phyloP scores from a whole-genome alignment of 2,797 vertebrate species.

The Acanthurus tractus region DNA sequence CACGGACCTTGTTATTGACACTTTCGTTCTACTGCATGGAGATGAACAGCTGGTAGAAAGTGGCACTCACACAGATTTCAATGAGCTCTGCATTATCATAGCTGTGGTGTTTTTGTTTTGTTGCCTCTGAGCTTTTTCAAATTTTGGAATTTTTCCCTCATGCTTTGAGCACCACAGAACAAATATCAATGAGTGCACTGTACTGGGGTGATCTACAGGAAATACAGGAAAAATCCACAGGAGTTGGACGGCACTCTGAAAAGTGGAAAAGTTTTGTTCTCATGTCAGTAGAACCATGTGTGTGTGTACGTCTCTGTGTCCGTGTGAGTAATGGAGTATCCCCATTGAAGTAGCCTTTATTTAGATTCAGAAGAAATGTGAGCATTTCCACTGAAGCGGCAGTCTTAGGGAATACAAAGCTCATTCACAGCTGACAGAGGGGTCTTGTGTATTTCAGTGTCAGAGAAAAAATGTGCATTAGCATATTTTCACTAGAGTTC shows the following conservation, averaged over 20 bases:
- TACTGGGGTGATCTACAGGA: constrained; percentile 4
- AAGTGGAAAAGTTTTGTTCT: constrained; percentile 23
- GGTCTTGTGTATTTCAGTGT: constrained; percentile 67
- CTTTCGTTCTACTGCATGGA: constrained; percentile 7
- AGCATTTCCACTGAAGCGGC: constrained; percentile 63
- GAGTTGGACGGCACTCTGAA: constrained; percentile 6
- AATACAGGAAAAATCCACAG: too few relatives aligned
- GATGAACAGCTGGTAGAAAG: constrained; percentile 33
- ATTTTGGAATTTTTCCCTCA: constrained; percentile 1
- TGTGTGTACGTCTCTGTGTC: constrained; percentile 39
- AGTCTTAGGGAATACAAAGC: constrained; percentile 62
- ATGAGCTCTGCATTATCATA: constrained; percentile 19
- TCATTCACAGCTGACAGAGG: constrained; percentile 78
- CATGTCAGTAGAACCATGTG: constrained; percentile 19
- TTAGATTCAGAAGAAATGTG: constrained; percentile 71
- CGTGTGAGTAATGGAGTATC: constrained; percentile 59
- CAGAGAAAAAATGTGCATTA: constrained; percentile 63
- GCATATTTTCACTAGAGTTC: constrained; percentile 70
- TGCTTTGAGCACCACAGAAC: constrained; percentile 26
- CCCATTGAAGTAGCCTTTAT: constrained; percentile 68
- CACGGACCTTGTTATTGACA: constrained; percentile 38
- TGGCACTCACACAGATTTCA: constrained; percentile 31
- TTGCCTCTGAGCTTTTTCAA: constrained; percentile 41
- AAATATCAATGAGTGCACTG: constrained; percentile 9
- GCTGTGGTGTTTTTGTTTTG: constrained; percentile 26